Conservation (phyloP, 2,797 vertebrate species). For the Chlorospingus semifuscus region DNA sequence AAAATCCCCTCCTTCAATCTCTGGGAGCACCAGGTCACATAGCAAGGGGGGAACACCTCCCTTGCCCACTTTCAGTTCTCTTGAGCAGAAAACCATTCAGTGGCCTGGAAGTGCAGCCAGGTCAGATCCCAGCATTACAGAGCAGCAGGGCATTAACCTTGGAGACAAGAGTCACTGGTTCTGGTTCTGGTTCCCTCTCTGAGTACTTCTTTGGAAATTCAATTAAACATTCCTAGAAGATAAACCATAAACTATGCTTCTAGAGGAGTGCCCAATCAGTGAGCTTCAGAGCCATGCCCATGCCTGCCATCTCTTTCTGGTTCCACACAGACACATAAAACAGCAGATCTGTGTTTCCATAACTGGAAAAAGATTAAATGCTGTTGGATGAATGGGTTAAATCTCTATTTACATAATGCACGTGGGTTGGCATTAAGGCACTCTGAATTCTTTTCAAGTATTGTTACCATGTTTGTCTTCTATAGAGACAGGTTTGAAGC, state of each 20-base stretch:
- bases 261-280: not conserved
- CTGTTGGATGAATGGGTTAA: not conserved
- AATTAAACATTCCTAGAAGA: not conserved
- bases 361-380: not conserved
- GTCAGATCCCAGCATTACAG: not conserved
- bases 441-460: not conserved
- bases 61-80: not conserved
- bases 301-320: not conserved
- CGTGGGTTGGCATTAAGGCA: not conserved
- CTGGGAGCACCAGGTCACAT: fast-evolving
- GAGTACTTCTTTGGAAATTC: not conserved
- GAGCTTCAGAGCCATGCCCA: not conserved
- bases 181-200: not conserved
- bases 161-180: not conserved
- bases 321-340: not conserved
- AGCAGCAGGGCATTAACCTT: not conserved
- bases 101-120: not conserved
- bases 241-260: not conserved
- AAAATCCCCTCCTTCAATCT: not conserved
- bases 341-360: not conserved
- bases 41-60: not conserved
- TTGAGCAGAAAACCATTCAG: not conserved
- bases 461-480: not conserved
- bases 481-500: not conserved
- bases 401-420: not conserved